Conservation (phyloP, 2,888 invertebrate genomes). For the Andrena hattorfiana region DNA sequence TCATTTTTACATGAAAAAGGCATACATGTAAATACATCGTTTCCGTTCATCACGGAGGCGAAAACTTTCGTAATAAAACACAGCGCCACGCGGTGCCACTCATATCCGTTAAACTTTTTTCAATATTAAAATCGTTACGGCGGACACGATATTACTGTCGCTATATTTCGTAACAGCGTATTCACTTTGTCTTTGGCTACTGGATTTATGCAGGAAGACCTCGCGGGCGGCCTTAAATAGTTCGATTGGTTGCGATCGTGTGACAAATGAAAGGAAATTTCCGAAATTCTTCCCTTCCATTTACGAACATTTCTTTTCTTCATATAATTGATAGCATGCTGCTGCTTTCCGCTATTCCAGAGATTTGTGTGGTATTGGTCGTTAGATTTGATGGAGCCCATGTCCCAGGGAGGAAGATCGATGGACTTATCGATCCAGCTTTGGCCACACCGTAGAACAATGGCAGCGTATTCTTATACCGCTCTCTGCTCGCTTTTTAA, state of each 20-base stretch:
- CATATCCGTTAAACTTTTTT: slow-evolving; percentile 18
- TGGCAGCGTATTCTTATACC: slow-evolving; percentile 23
- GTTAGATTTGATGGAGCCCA: background rate
- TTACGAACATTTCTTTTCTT: too few relatives aligned
- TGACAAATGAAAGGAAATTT: background rate
- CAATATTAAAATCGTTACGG: slow-evolving; percentile 26
- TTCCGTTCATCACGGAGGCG: background rate
- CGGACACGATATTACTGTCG: slow-evolving; percentile 15
- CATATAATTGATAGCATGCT: background rate
- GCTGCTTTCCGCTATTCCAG: background rate
- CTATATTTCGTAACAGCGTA: slow-evolving; percentile 3
- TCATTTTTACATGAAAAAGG: background rate
- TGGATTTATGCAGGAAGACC: background rate
- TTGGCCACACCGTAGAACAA: slow-evolving; percentile 14
- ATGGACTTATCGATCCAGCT: background rate
- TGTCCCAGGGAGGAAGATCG: background rate
- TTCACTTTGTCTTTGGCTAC: background rate
- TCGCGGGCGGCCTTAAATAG: slow-evolving; percentile 9
- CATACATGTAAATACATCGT: background rate
- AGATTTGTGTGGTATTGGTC: background rate
- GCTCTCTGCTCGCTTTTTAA: slow-evolving; percentile 28
- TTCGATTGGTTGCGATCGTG: background rate
- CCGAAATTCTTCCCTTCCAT: too few relatives aligned
- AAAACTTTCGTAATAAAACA: slow-evolving; percentile 36
- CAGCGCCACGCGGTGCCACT: background rate